A percentile compares a stretch with the other conserved stretches of the same genome.
These are phyloP conservation scores for Nasonia vitripennis DNA, from an alignment of 1,140 invertebrate species.

Conservation along the genomic window DNA sequence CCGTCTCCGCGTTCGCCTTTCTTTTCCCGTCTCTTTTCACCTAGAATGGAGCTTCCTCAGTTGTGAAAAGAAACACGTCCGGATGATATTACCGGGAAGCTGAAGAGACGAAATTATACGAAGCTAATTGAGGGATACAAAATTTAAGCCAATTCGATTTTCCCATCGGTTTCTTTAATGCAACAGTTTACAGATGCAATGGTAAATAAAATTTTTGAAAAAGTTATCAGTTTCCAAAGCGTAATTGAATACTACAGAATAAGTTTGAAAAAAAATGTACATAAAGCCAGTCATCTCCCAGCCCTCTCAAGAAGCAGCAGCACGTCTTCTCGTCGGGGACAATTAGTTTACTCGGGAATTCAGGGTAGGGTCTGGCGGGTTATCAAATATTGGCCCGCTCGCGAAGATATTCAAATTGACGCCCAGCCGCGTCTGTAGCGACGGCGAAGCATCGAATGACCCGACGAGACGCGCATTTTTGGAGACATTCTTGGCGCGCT, in stretches of 20 bases:
- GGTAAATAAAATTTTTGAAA: too few relatives aligned
- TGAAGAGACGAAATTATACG: neutral
- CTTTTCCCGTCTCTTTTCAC: neutral
- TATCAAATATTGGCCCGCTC: slow-evolving; percentile 45
- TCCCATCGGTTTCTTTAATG: too few relatives aligned
- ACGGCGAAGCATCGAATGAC: slow-evolving; percentile 50
- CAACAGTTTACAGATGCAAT: too few relatives aligned
- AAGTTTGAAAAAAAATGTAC: neutral
- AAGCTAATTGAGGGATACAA: neutral
- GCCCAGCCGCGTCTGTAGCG: slow-evolving; percentile 42
- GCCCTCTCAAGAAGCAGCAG: neutral
- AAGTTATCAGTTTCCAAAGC: too few relatives aligned
- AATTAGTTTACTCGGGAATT: slow-evolving; percentile 57
- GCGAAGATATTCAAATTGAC: slow-evolving; percentile 47
- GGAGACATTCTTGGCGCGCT: neutral
- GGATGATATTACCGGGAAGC: neutral
- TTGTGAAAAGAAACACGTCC: neutral
- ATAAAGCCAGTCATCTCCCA: neutral
- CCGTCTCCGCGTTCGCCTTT: neutral
- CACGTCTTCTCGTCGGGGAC: slow-evolving; percentile 11
- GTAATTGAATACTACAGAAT: neutral
- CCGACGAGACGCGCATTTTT: neutral
- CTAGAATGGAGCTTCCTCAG: neutral
- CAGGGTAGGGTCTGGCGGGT: slow-evolving; percentile 8
- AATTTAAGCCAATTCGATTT: neutral